A percentile compares a stretch with the other conserved stretches of the same genome.
Conservation (phyloP, 2,888 invertebrate species). For the Bembecia ichneumoniformis region DNA sequence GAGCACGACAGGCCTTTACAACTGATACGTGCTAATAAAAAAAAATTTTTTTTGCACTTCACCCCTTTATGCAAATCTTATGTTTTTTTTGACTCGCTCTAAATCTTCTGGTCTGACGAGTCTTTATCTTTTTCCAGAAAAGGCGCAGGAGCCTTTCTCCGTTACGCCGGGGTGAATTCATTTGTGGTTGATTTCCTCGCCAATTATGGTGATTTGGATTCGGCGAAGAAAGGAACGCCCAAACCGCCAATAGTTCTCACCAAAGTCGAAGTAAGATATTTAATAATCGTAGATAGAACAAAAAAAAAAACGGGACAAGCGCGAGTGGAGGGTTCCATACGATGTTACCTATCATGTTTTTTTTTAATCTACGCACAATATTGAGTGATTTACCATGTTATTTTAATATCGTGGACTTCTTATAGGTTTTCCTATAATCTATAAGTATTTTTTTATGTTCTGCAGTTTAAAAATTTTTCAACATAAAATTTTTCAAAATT, state of each 20-base stretch:
- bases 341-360: too few relatives aligned
- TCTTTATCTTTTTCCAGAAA: constrained; percentile 14
- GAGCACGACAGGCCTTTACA: not conserved
- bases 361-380: too few relatives aligned
- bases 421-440: too few relatives aligned
- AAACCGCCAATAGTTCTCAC: constrained; percentile 42
- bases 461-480: too few relatives aligned
- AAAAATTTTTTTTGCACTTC: not conserved
- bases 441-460: too few relatives aligned
- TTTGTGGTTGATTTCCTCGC: constrained; percentile 54
- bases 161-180: constrained; percentile 51
- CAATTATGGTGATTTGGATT: constrained; percentile 44
- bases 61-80: constrained; percentile 1
- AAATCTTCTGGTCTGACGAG: not conserved
- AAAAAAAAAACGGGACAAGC: too few relatives aligned
- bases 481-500: too few relatives aligned
- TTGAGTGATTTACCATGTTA: too few relatives aligned
- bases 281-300: too few relatives aligned
- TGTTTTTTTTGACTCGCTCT: not conserved
- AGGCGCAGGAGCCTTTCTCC: constrained; percentile 48
- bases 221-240: constrained; percentile 32
- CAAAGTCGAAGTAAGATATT: constrained; percentile 36
- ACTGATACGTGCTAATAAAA: not conserved
- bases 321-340: too few relatives aligned
- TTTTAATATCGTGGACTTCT: too few relatives aligned